Conservation (phyloP, 2,113 vertebrate genomes). For the Balaeniceps rex region DNA sequence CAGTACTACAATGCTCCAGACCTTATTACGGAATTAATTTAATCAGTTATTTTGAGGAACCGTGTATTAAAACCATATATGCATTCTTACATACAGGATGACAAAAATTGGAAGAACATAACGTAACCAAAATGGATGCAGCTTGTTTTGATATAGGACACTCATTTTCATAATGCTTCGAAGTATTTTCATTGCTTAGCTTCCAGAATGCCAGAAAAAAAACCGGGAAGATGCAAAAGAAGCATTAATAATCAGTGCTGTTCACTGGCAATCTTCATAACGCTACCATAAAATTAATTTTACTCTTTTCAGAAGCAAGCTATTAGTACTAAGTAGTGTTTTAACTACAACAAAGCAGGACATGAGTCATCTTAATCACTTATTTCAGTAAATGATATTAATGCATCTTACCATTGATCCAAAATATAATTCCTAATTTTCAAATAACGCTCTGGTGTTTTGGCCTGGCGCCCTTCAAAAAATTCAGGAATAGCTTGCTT, state of each 20-base stretch:
- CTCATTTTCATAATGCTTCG: background rate
- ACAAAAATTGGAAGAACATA: background rate
- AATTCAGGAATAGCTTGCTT: constrained; percentile 97
- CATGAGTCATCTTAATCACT: background rate
- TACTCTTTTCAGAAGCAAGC: background rate
- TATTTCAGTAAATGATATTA: background rate
- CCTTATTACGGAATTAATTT: background rate
- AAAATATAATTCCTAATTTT: constrained; percentile 98
- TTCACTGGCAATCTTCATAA: background rate
- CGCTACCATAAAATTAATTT: background rate
- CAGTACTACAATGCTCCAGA: background rate
- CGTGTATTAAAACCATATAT: background rate
- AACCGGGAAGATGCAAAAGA: background rate
- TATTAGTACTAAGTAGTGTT: background rate
- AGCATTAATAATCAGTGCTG: background rate
- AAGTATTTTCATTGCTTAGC: background rate
- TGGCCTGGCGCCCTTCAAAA: constrained; percentile 94
- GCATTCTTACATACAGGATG: background rate
- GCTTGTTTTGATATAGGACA: background rate
- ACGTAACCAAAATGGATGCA: background rate
- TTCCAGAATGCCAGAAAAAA: background rate
- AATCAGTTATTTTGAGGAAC: background rate
- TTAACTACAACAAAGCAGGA: background rate
- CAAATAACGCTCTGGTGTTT: constrained; percentile 95
- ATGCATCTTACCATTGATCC: constrained; percentile 88